These are phyloP conservation scores for Sylvia atricapilla DNA, from an alignment of 2,113 vertebrate genomes.

Conservation along the genomic window DNA sequence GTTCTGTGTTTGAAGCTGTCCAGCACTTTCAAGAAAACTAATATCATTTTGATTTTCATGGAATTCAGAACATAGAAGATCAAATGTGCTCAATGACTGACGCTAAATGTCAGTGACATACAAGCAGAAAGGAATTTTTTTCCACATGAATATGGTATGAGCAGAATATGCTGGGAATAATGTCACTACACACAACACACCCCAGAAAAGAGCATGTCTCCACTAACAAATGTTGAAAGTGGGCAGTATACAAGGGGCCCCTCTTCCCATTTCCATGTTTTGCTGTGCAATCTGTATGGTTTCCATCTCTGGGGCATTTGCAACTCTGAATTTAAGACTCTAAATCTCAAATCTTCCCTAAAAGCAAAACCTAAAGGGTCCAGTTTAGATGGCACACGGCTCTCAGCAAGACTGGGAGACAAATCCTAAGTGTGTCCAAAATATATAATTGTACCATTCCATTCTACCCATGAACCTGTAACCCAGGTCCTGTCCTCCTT, in stretches of 20 bases:
- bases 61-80: not conserved
- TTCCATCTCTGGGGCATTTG: not conserved
- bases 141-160: not conserved
- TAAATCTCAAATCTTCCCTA: not conserved
- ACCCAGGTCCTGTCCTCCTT: not conserved
- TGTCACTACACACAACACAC: not conserved
- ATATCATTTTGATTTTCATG: not conserved
- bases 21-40: not conserved
- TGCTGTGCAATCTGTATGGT: not conserved
- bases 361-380: not conserved
- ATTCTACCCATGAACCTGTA: not conserved
- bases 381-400: not conserved
- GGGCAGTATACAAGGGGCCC: not conserved
- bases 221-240: not conserved
- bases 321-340: not conserved
- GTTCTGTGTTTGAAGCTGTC: not conserved
- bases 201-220: not conserved
- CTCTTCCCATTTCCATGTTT: not conserved
- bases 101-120: not conserved
- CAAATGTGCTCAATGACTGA: not conserved
- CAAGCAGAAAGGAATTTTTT: slow-evolving; percentile 26
- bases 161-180: not conserved
- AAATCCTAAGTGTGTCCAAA: not conserved
- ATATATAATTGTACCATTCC: not conserved
- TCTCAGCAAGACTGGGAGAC: not conserved